Percentiles rank a stretch among this genome's conserved stretches.
These are phyloP conservation scores for Agapostemon virescens DNA, from an alignment of 2,888 invertebrate species.

Conservation along the genomic window DNA sequence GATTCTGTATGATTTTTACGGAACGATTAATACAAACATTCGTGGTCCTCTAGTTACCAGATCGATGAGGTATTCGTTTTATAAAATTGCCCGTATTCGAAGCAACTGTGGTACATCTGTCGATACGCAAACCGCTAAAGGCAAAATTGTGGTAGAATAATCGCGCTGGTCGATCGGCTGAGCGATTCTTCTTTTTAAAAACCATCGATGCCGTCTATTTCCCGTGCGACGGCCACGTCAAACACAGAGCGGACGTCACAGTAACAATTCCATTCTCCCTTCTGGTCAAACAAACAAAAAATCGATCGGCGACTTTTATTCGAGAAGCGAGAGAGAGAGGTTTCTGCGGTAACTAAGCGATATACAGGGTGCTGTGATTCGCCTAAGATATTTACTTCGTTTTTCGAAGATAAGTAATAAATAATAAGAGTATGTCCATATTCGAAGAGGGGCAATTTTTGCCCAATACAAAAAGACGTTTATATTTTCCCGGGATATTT, in stretches of 20 bases:
- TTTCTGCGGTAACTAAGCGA: neutral
- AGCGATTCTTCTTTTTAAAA: neutral
- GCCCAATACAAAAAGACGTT: too few relatives aligned
- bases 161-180: neutral
- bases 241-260: slow-evolving; percentile 2
- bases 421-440: too few relatives aligned
- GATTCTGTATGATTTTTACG: too few relatives aligned
- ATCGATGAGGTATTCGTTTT: too few relatives aligned
- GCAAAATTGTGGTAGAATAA: neutral
- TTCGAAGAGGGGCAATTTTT: too few relatives aligned
- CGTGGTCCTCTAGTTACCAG: too few relatives aligned
- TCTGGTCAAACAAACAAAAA: slow-evolving; percentile 3
- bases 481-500: too few relatives aligned
- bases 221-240: slow-evolving; percentile 1
- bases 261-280: slow-evolving; percentile 5
- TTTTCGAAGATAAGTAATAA: too few relatives aligned
- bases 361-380: too few relatives aligned
- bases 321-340: neutral
- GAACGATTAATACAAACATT: too few relatives aligned
- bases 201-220: neutral
- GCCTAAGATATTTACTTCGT: too few relatives aligned
- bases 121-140: neutral
- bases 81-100: neutral
- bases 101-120: neutral
- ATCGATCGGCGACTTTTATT: neutral